A percentile compares a stretch with the other conserved stretches of the same genome.
Conservation (phyloP, 2,797 vertebrate genomes). For the Pseudotriccus pelzelni region DNA sequence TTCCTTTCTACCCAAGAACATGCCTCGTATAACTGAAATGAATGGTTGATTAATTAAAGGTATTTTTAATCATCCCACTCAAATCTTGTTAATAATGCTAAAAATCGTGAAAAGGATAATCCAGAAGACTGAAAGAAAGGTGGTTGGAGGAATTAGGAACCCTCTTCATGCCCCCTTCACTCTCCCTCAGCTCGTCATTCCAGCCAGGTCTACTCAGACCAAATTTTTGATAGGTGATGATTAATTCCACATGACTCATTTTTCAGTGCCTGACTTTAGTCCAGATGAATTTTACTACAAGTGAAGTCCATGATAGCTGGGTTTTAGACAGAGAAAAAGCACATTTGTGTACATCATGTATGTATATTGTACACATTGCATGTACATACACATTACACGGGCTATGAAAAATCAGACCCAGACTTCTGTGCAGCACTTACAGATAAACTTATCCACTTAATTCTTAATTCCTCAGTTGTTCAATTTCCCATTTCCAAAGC, state of each 20-base stretch:
- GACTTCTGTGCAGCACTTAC: neutral
- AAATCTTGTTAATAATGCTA: neutral
- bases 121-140: neutral
- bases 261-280: neutral
- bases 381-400: neutral
- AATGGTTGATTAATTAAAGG: neutral
- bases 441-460: neutral
- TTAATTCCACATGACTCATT: neutral
- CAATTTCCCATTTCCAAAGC: neutral
- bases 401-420: rapidly evolving
- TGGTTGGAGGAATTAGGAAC: rapidly evolving
- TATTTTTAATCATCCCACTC: neutral
- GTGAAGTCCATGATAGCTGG: rapidly evolving
- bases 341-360: rapidly evolving
- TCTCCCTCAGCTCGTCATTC: neutral
- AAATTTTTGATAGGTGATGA: neutral
- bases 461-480: too few relatives aligned
- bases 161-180: too few relatives aligned
- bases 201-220: neutral
- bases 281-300: neutral
- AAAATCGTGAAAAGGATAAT: neutral
- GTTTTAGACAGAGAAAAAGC: neutral
- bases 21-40: neutral
- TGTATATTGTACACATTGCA: rapidly evolving
- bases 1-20: neutral